These are phyloP conservation scores for Nymphicus hollandicus DNA, from an alignment of 2,113 vertebrate genomes.

Conservation along the genomic window DNA sequence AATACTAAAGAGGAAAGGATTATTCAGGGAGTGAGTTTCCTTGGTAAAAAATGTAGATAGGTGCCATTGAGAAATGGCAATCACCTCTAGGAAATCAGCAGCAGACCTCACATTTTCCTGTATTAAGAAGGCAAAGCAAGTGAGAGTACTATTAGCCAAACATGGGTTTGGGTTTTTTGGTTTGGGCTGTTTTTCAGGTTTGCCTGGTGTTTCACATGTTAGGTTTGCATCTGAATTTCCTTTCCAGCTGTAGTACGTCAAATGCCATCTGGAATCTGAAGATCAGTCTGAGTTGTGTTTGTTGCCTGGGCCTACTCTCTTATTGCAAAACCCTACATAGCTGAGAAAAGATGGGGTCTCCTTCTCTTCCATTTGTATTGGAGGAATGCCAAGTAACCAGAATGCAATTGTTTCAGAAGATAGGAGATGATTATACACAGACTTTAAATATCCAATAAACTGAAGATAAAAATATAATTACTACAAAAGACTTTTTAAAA, in stretches of 20 bases:
- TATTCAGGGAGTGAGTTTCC: neutral
- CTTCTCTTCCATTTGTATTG: neutral
- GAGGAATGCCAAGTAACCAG: neutral
- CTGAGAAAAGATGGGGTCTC: neutral
- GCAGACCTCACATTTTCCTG: neutral
- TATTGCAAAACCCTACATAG: neutral
- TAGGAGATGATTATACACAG: neutral
- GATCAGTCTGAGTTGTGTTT: neutral
- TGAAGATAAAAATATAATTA: neutral
- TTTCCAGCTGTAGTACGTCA: neutral
- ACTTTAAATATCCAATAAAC: neutral
- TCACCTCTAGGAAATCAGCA: neutral
- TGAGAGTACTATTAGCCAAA: neutral
- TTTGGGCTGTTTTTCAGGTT: neutral
- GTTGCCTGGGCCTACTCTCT: neutral
- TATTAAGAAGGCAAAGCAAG: neutral
- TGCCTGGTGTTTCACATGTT: neutral
- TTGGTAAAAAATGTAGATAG: neutral
- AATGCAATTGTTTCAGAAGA: neutral
- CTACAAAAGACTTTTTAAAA: neutral
- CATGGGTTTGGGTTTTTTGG: neutral
- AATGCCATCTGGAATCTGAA: neutral
- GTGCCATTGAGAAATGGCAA: neutral
- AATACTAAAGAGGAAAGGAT: neutral
- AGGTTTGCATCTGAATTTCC: conserved; percentile 19